phyloP scores from a whole-genome alignment of 92 coral and sea anemone species.

The Plumapathes pennacea region DNA sequence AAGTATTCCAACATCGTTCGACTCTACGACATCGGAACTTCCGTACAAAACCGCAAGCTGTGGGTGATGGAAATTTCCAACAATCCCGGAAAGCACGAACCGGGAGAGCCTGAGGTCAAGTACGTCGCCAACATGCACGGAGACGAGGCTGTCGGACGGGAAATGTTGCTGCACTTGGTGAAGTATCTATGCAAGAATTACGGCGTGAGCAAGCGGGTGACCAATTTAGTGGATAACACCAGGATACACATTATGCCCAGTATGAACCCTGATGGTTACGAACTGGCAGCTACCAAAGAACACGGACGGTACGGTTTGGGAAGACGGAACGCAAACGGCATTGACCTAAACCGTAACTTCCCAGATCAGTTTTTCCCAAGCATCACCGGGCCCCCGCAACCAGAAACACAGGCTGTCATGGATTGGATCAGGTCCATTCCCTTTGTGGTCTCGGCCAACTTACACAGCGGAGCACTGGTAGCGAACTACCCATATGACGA shows the following conservation, averaged over 20 bases:
- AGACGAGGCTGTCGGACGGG: slow-evolving; percentile 86
- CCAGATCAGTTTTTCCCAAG: slow-evolving; percentile 99
- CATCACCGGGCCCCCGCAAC: slow-evolving; percentile 83
- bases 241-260: slow-evolving; percentile 91
- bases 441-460: slow-evolving; percentile 93
- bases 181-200: slow-evolving; percentile 84
- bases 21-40: slow-evolving; percentile 82
- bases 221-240: slow-evolving; percentile 66
- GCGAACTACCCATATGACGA: slow-evolving; percentile 97
- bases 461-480: slow-evolving; percentile 96
- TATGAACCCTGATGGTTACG: slow-evolving; percentile 98
- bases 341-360: slow-evolving; percentile 92
- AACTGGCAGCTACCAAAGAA: slow-evolving; percentile 74
- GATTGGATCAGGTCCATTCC: slow-evolving; percentile 85
- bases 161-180: slow-evolving; percentile 74
- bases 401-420: slow-evolving; percentile 81
- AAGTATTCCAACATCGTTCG: slow-evolving; percentile 68
- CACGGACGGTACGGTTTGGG: slow-evolving; percentile 45
- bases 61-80: slow-evolving; percentile 96
- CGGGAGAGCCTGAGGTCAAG: slow-evolving; percentile 83
- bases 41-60: slow-evolving; percentile 92
- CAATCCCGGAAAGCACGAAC: slow-evolving; percentile 81
- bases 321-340: slow-evolving; percentile 77
- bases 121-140: slow-evolving; percentile 94
- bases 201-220: slow-evolving; percentile 55